A percentile compares a stretch with the other conserved stretches of the same genome.
These are phyloP conservation scores for Triplophysa dalaica DNA, from an alignment of 2,113 vertebrate species.

Conservation along the genomic window DNA sequence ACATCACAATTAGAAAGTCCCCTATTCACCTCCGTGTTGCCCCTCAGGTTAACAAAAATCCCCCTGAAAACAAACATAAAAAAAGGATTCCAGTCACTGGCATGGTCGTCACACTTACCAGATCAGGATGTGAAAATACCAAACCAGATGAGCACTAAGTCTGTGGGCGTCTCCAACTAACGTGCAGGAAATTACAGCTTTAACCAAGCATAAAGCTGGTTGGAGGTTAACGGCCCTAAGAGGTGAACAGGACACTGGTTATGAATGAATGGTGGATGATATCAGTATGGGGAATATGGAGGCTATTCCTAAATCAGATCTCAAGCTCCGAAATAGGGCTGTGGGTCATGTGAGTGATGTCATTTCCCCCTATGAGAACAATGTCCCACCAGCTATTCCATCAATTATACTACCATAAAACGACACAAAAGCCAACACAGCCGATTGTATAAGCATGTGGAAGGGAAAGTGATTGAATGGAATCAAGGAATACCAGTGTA, in stretches of 20 bases:
- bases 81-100: constrained; percentile 57
- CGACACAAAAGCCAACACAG: neutral
- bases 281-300: neutral
- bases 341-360: neutral
- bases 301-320: neutral
- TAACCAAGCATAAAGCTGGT: neutral
- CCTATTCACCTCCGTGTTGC: neutral
- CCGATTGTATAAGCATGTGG: neutral
- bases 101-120: constrained; percentile 28
- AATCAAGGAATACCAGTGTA: neutral
- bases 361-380: neutral
- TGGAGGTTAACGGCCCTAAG: neutral
- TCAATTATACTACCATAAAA: neutral
- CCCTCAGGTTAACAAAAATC: constrained; percentile 40
- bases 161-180: constrained; percentile 9
- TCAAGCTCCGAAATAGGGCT: neutral
- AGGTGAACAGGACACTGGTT: neutral
- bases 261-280: neutral
- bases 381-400: neutral
- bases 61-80: constrained; percentile 51
- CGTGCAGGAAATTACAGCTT: neutral
- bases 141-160: constrained; percentile 7
- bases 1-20: constrained; percentile 36
- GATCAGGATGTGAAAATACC: constrained; percentile 33
- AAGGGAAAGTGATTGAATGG: constrained; percentile 32